A percentile compares a stretch with the other conserved stretches of the same genome.
These are phyloP conservation scores for Phaenicophaeus curvirostris DNA, from an alignment of 2,797 vertebrate genomes.

Conservation along the genomic window DNA sequence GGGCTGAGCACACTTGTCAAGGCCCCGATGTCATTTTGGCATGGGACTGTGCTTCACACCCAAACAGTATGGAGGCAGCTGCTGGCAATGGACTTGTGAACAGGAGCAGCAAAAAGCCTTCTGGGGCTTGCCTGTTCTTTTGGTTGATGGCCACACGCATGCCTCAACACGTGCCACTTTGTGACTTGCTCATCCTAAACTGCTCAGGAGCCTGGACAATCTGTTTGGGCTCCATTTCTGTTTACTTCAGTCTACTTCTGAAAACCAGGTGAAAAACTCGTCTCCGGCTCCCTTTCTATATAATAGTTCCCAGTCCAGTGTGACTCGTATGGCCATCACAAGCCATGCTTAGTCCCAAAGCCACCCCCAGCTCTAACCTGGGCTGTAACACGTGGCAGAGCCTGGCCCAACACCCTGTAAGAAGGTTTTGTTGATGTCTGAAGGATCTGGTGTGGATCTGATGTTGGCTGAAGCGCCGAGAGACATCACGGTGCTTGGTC, in stretches of 20 bases:
- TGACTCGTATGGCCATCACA: background rate
- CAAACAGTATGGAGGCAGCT: background rate
- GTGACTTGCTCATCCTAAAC: background rate
- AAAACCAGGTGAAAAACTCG: background rate
- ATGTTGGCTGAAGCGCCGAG: background rate
- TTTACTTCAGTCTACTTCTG: background rate
- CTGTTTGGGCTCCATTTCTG: background rate
- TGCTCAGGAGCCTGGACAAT: background rate
- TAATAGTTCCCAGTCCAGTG: background rate
- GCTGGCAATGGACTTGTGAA: background rate
- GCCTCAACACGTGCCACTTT: background rate
- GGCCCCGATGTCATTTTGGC: background rate
- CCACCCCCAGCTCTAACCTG: background rate
- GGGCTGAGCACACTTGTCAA: background rate
- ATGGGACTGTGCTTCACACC: background rate
- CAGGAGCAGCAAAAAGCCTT: background rate
- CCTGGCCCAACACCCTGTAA: background rate
- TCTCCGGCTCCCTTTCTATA: background rate
- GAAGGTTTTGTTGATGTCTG: background rate
- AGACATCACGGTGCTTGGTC: background rate
- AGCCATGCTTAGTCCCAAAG: fast-evolving
- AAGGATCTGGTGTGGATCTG: background rate
- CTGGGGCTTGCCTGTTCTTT: background rate
- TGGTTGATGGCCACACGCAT: background rate
- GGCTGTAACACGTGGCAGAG: background rate